A percentile compares a stretch with the other conserved stretches of the same genome.
phyloP scores from a whole-genome alignment of 2,797 vertebrate genomes.

The Siniperca scherzeri region DNA sequence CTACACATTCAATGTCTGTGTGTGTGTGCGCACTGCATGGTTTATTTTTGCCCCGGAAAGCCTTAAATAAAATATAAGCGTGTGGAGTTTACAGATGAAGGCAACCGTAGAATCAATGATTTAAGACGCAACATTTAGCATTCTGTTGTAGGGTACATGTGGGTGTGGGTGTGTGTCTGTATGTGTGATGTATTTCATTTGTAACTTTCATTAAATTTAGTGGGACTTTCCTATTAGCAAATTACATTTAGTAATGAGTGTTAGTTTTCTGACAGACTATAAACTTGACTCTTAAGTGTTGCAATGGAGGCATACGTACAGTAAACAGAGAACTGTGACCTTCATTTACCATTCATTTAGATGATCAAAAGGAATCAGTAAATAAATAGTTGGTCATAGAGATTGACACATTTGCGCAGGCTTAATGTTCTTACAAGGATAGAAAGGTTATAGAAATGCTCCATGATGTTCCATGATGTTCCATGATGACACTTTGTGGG shows the following conservation, averaged over 20 bases:
- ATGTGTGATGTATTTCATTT: neutral
- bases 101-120: slow-evolving; percentile 45
- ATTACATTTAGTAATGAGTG: slow-evolving; percentile 8
- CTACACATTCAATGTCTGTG: slow-evolving; percentile 14
- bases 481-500: neutral
- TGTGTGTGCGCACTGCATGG: slow-evolving; percentile 7
- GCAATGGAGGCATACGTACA: neutral
- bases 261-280: neutral
- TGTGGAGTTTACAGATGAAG: slow-evolving; percentile 33
- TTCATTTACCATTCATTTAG: slow-evolving; percentile 3
- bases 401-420: neutral
- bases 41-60: slow-evolving; percentile 47
- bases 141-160: neutral
- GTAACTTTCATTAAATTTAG: neutral
- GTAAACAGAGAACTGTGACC: neutral
- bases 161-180: neutral
- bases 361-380: neutral
- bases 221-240: neutral
- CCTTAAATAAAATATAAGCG: slow-evolving; percentile 67
- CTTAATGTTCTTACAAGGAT: neutral
- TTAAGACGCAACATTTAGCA: slow-evolving; percentile 49
- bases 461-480: neutral
- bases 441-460: neutral
- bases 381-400: slow-evolving; percentile 1
- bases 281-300: neutral